Evolutionary conservation across 2,888 invertebrate species (phyloP), one percentile per base, ranked within the genome.

Genomic region (Himalopsyche anomala): DNA sequence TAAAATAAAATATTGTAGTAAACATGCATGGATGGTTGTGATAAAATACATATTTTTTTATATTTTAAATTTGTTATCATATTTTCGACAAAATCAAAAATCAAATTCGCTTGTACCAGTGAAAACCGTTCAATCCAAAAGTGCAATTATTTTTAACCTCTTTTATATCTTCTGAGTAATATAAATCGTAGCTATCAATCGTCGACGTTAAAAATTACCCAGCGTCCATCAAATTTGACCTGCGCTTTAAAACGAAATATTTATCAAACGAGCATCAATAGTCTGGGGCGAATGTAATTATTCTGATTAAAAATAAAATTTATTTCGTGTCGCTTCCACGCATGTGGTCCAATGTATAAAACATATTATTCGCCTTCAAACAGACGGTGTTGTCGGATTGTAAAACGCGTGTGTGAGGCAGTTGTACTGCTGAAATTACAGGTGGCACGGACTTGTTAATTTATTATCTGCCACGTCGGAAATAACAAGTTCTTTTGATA

Each of bases 401-500:
- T 36, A 74, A 38, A 74, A 38, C 38, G 74, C 36, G 38, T 74
- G 36, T 74, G 74, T 36, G 74, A 38, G 15, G 74, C 36, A 74
- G 74, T 38, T 74, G 38, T 74, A 38, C 74, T 3, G 28, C 74
- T 74, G 74, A 74, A 74, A 74, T 74, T 28, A 74, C 74, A 74
- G 74, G 74, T 74, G 74, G 74, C 74, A 36, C 12, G 38, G 51
- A 15, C 38, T 74, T 38, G 74, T 36, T 74, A 74, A 74, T 74
- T 74, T 74, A 74, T 74, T 74, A 38, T 74, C 74, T 38, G 74
- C 74, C 36, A 74, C 28, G 36, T 74, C 74, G 36, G 74, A 74
- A 74, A 74, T 74, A 74, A 74, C 74, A 74, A 74, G 74, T 74
- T 74, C 74, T 74, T 36, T 74, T 74, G 74, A 74, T 74, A 74